Percentiles rank a stretch among this genome's conserved stretches.
phyloP scores from a whole-genome alignment of 1,140 invertebrate genomes.

The Bombus balteatus region DNA sequence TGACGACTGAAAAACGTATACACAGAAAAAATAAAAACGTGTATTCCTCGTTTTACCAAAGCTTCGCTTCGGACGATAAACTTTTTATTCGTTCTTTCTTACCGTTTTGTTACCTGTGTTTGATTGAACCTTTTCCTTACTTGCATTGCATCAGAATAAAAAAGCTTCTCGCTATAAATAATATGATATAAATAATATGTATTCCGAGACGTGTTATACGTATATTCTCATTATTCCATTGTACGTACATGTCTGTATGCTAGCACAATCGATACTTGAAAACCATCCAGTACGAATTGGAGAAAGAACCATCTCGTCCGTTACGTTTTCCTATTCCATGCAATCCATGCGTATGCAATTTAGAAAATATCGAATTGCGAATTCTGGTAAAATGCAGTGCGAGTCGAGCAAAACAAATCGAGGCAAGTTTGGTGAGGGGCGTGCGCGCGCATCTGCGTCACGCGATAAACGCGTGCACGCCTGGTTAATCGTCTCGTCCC shows the following conservation, averaged over 20 bases:
- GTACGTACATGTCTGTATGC: neutral
- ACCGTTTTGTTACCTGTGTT: neutral
- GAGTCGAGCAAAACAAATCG: neutral
- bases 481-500: slow-evolving; percentile 6
- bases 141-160: neutral
- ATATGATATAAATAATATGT: neutral
- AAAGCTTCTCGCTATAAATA: neutral
- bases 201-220: neutral
- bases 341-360: neutral
- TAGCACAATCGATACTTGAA: neutral
- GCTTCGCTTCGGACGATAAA: neutral
- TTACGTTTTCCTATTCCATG: neutral
- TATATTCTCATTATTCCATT: neutral
- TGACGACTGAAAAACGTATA: neutral
- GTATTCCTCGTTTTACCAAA: neutral
- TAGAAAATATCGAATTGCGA: neutral
- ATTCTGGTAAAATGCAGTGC: neutral
- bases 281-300: neutral
- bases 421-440: neutral
- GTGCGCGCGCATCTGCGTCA: slow-evolving; percentile 13
- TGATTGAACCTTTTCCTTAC: neutral
- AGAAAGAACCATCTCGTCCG: neutral
- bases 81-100: neutral
- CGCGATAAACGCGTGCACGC: slow-evolving; percentile 12
- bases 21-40: neutral